A percentile compares a stretch with the other conserved stretches of the same genome.
Evolutionary conservation across 1,140 invertebrate species (phyloP).

Genomic region (Drosophila aff.): DNA sequence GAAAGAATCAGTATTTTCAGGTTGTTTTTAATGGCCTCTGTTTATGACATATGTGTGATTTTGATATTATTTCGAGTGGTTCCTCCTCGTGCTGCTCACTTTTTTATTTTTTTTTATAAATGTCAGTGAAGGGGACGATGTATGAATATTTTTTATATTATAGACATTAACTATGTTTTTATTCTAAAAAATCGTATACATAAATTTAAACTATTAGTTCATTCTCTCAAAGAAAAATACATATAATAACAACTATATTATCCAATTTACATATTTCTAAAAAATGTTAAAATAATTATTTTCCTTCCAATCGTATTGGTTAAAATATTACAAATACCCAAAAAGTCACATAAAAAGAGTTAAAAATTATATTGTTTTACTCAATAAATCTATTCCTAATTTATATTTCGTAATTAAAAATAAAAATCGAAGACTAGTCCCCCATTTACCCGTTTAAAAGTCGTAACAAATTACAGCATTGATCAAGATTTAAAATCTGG

Average conservation of each 20-base stretch:
- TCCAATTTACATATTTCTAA: not conserved
- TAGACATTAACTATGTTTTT: too few species aligned
- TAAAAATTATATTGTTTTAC: not conserved
- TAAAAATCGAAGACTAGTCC: not conserved
- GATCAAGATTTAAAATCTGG: slow-evolving; percentile 6
- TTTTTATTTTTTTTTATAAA: not conserved
- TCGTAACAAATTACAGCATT: not conserved
- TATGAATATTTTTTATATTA: not conserved
- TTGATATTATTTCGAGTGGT: slow-evolving; percentile 32
- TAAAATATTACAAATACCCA: not conserved
- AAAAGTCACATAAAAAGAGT: too few species aligned
- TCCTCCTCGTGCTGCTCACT: slow-evolving; percentile 6
- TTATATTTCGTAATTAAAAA: not conserved
- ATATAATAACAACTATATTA: too few species aligned
- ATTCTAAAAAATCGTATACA: too few species aligned
- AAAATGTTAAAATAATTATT: not conserved
- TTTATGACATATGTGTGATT: slow-evolving; percentile 37
- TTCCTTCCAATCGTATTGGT: not conserved
- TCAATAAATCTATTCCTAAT: not conserved
- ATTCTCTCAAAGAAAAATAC: too few species aligned
- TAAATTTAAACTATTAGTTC: too few species aligned
- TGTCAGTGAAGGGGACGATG: not conserved
- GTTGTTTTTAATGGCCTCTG: slow-evolving; percentile 37
- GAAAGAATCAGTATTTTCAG: slow-evolving; percentile 52
- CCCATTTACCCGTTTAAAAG: not conserved